Evolutionary conservation across 1,140 invertebrate genomes (phyloP).

Genomic region (Procambarus clarkii): DNA sequence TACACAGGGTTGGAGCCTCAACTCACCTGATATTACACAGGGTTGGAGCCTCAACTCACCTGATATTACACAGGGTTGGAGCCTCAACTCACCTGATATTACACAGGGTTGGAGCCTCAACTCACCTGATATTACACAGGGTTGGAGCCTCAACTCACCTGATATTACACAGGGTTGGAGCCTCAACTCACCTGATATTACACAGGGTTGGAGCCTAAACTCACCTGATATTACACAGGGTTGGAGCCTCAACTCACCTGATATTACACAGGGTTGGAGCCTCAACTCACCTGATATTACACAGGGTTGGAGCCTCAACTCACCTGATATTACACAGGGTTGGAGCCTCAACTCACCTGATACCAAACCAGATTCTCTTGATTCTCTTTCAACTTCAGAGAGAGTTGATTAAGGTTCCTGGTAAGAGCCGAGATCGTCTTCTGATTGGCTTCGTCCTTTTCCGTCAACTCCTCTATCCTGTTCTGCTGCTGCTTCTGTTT

Average conservation of each 20-base stretch:
- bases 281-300: slow-evolving; percentile 30
- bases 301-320: too few relatives aligned
- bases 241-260: slow-evolving; percentile 11
- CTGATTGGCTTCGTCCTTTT: neutral
- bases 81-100: slow-evolving; percentile 24
- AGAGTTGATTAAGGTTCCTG: slow-evolving; percentile 15
- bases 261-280: too few relatives aligned
- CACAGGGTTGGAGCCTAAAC: too few relatives aligned
- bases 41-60: neutral
- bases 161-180: too few relatives aligned
- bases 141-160: slow-evolving; percentile 3
- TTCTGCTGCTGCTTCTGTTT: slow-evolving; percentile 41
- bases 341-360: slow-evolving; percentile 8
- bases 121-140: slow-evolving; percentile 45
- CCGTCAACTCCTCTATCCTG: slow-evolving; percentile 42
- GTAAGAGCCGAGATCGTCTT: slow-evolving; percentile 8
- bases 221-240: slow-evolving; percentile 48
- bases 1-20: too few relatives aligned
- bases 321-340: too few relatives aligned
- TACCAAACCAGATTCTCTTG: slow-evolving; percentile 23
- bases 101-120: too few relatives aligned
- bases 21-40: slow-evolving; percentile 41
- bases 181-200: slow-evolving; percentile 26
- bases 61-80: too few relatives aligned
- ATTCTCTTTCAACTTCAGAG: neutral